Percentiles rank a stretch among this genome's conserved stretches.
These are phyloP conservation scores for Pachycephala philippinensis DNA, from an alignment of 2,113 vertebrate species.

Conservation along the genomic window DNA sequence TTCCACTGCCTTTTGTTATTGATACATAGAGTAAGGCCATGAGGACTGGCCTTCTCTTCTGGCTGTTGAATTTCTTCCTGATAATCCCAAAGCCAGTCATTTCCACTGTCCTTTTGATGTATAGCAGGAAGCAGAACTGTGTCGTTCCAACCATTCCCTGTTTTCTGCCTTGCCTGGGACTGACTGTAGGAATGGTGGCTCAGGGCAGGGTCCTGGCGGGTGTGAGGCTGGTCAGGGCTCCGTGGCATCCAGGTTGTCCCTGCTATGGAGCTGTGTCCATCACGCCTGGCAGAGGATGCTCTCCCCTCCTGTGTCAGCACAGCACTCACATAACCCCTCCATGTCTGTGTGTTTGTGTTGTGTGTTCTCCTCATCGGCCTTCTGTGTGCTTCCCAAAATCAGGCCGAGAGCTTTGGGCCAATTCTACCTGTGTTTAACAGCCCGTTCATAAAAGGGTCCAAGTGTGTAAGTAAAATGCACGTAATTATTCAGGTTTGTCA, in stretches of 20 bases:
- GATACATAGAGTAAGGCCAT: not conserved
- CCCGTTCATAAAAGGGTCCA: not conserved
- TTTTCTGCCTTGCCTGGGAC: not conserved
- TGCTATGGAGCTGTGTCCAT: not conserved
- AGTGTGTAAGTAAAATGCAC: not conserved
- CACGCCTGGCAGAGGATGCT: not conserved
- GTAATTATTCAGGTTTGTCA: not conserved
- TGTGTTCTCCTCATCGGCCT: not conserved
- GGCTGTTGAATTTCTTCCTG: not conserved
- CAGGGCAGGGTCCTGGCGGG: not conserved
- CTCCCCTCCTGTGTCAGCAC: not conserved
- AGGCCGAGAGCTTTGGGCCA: not conserved
- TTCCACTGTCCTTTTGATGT: not conserved
- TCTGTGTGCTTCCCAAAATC: not conserved
- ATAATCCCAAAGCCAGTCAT: not conserved
- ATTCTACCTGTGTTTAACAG: not conserved
- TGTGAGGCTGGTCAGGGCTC: not conserved
- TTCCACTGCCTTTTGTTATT: not conserved
- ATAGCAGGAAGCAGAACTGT: not conserved
- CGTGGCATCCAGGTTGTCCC: rapidly evolving
- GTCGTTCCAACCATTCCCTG: not conserved
- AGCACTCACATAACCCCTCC: not conserved
- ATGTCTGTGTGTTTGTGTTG: not conserved
- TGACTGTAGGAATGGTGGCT: rapidly evolving
- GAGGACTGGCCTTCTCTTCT: not conserved